A percentile compares a stretch with the other conserved stretches of the same genome.
Conservation (phyloP, 2,797 vertebrate species). For the Centroberyx gerrardi region DNA sequence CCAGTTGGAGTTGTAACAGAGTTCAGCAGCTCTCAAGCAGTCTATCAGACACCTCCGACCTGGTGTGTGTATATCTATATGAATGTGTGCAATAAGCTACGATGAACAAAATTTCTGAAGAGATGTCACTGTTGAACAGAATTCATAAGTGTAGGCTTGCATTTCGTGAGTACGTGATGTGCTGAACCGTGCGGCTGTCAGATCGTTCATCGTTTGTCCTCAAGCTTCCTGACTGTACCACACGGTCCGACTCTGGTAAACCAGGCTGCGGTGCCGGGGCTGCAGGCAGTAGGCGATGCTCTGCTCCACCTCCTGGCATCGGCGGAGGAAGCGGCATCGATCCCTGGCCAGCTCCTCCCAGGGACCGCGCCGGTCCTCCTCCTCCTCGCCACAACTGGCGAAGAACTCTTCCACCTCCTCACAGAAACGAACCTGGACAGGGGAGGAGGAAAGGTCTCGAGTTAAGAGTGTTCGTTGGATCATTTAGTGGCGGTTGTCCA, state of each 20-base stretch:
- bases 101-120: background rate
- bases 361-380: constrained; percentile 93
- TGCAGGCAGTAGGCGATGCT: constrained; percentile 91
- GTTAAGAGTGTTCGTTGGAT: background rate
- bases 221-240: background rate
- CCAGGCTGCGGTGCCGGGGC: constrained; percentile 71
- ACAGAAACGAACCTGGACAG: constrained; percentile 91
- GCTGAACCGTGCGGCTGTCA: background rate
- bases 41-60: background rate
- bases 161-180: constrained; percentile 17
- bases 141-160: background rate
- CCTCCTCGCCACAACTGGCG: constrained; percentile 90
- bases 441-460: background rate
- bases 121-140: background rate
- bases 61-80: background rate
- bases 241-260: constrained; percentile 29
- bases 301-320: constrained; percentile 92
- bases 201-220: background rate
- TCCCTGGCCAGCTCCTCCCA: constrained; percentile 96
- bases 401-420: constrained; percentile 94
- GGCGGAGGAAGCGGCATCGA: constrained; percentile 91
- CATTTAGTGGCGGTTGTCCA: no score
- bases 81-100: background rate
- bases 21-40: background rate
- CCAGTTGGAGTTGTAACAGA: no score